Base-by-base conservation (phyloP, 2,888 invertebrate genomes). In the Augiades crinisus region DNA sequence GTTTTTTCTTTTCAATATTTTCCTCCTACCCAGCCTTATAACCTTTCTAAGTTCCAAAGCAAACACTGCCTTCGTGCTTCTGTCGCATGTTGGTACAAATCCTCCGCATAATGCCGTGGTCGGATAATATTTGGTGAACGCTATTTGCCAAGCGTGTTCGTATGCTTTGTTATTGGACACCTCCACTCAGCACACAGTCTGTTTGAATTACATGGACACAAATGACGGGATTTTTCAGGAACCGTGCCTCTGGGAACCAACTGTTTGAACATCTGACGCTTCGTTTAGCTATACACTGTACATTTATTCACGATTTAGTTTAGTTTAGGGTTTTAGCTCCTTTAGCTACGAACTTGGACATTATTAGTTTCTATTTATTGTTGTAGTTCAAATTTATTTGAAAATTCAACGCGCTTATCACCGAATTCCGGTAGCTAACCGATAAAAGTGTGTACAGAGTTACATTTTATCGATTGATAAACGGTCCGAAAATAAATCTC, bases 161-260 rank as follows among this genome's bases (percentile, higher is more conserved):
- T 83, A 75, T 78, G 81, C 75, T 84, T 81, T 84, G 86, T 82
- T 74, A 86, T 79, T 81, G 85, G 82, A 86, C 83, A 88, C 87
- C 81, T 81, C 77, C 67, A 78, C 80, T 80, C 70, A 69, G 72
- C 70, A 78, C 71, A 81, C 78, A 78, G 70, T 81, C 75, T 82
- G 70, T 86, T 86, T 84, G 80, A 64, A 69, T 75, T 80, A 76
- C 71, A 67, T 68, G 75, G 75, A 76, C 77, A 73, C 67, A 68
- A 67, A 65, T 73, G 67, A 69, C 70, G 71, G 68, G 67, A 70
- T 69, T 76, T 79, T 83, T 81, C 75, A 72, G 75, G 74, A 75
- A 74, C 66, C 37, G 46, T 47, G 59, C 57, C 62, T 63, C 49
- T 43, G 36, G 36, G 50, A 50, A 44, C 59, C 63, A 34, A 63